These are phyloP conservation scores for Pleuronectes platessa DNA, from an alignment of 2,113 vertebrate genomes.

Conservation along the genomic window DNA sequence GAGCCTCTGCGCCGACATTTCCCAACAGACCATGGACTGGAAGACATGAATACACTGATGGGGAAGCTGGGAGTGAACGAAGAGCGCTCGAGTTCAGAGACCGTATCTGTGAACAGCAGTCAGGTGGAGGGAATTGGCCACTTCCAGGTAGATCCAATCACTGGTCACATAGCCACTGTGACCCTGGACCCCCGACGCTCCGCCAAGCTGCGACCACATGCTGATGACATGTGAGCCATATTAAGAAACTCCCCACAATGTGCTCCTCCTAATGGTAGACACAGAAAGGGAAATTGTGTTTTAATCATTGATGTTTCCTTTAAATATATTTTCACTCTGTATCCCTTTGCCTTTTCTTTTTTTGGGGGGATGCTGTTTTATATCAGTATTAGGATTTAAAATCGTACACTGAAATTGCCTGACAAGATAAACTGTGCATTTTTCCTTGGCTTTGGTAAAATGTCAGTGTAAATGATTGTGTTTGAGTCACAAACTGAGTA, in stretches of 20 bases:
- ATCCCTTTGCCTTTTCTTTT: conserved; percentile 35
- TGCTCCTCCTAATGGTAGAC: conserved; percentile 14
- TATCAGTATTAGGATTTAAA: conserved; percentile 37
- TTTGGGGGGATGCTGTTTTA: conserved; percentile 54
- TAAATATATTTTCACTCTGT: conserved; percentile 34
- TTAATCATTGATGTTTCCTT: conserved; percentile 53
- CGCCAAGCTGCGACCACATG: conserved; percentile 69
- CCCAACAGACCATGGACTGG: conserved; percentile 54
- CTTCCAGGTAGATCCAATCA: conserved; percentile 70
- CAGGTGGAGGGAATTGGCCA: conserved; percentile 59
- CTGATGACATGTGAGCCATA: conserved; percentile 81
- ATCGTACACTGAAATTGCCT: conserved; percentile 36
- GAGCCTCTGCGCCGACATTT: conserved; percentile 48
- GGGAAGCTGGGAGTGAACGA: conserved; percentile 68
- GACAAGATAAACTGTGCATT: conserved; percentile 8
- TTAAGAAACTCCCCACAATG: neutral
- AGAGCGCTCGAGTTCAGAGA: conserved; percentile 44
- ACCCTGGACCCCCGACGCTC: conserved; percentile 70
- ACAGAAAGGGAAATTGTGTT: conserved; percentile 39
- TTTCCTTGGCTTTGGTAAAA: conserved; percentile 29
- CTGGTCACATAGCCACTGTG: conserved; percentile 69
- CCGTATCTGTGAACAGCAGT: conserved; percentile 62
- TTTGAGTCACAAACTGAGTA: conserved; percentile 9
- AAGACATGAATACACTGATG: conserved; percentile 70
- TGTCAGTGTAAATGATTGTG: conserved; percentile 10